Conservation (phyloP, 2,113 vertebrate genomes). For the Triplophysa dalaica region DNA sequence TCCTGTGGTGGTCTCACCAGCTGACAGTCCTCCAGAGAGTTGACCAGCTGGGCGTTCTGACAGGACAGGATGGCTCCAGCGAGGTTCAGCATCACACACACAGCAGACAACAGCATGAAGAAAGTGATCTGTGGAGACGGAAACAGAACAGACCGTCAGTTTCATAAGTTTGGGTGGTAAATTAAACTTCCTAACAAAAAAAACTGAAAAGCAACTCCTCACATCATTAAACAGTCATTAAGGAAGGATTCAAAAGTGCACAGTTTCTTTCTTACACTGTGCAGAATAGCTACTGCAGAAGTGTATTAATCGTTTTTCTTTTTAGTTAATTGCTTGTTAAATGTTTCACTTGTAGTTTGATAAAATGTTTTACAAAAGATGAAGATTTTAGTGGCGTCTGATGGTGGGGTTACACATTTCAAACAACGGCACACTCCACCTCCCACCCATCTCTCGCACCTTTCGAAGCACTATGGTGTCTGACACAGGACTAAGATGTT, state of each 20-base stretch:
- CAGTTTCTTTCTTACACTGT: too few relatives aligned
- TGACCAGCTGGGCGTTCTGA: constrained; percentile 96
- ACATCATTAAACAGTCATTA: constrained; percentile 36
- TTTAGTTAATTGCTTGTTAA: too few relatives aligned
- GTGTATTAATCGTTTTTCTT: too few relatives aligned
- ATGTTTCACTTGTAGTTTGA: too few relatives aligned
- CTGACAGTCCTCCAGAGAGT: constrained; percentile 92
- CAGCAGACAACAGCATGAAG: constrained; percentile 97
- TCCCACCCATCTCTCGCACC: too few relatives aligned
- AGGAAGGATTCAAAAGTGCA: neutral
- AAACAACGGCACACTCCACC: too few relatives aligned
- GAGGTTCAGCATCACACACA: constrained; percentile 98
- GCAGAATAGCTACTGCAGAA: too few relatives aligned
- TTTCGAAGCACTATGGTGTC: too few relatives aligned
- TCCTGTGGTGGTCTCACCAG: constrained; percentile 82
- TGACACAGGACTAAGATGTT: too few relatives aligned
- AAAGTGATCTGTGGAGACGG: constrained; percentile 87
- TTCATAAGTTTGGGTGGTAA: constrained; percentile 4
- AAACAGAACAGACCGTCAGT: constrained; percentile 35
- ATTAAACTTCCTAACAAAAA: constrained; percentile 16
- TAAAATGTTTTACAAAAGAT: too few relatives aligned
- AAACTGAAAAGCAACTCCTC: constrained; percentile 12
- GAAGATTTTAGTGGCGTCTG: too few relatives aligned
- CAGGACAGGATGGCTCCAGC: constrained; percentile 97
- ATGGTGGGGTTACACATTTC: too few relatives aligned